phyloP scores from a whole-genome alignment of 2,113 vertebrate species.

The Parus major region DNA sequence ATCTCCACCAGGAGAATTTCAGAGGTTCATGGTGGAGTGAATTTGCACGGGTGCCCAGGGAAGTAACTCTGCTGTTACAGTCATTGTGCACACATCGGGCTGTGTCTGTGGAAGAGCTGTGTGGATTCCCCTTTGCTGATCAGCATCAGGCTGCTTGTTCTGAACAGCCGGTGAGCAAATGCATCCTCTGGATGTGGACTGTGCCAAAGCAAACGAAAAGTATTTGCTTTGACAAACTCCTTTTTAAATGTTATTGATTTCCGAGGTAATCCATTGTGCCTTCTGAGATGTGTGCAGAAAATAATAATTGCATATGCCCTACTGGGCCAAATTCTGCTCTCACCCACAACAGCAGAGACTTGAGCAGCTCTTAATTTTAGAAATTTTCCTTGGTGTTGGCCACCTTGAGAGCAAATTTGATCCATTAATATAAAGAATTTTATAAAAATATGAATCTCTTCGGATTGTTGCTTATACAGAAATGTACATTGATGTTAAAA shows the following conservation, averaged over 20 bases:
- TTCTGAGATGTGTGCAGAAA: conserved; percentile 13
- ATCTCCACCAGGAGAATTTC: conserved; percentile 75
- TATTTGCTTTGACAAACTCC: not conserved
- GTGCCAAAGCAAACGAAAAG: not conserved
- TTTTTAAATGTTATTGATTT: not conserved
- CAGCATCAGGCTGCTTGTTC: not conserved
- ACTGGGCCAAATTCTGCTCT: conserved; percentile 33
- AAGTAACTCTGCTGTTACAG: conserved; percentile 51
- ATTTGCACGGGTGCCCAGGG: conserved; percentile 83
- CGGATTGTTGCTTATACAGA: conserved; percentile 42
- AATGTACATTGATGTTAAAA: conserved; percentile 53
- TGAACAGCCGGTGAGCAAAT: not conserved
- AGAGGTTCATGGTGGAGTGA: conserved; percentile 80
- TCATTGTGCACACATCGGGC: not conserved
- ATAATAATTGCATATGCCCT: not conserved
- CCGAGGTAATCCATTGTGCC: not conserved
- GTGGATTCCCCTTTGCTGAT: not conserved
- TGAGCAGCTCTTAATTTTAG: not conserved
- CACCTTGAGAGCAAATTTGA: conserved; percentile 25
- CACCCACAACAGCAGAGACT: not conserved
- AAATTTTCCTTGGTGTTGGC: not conserved
- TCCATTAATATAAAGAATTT: conserved; percentile 20
- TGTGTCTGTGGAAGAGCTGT: not conserved
- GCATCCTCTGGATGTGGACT: not conserved
- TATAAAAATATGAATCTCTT: conserved; percentile 47